Conservation (phyloP, 2,888 invertebrate species). For the Orthosia gracilis region DNA sequence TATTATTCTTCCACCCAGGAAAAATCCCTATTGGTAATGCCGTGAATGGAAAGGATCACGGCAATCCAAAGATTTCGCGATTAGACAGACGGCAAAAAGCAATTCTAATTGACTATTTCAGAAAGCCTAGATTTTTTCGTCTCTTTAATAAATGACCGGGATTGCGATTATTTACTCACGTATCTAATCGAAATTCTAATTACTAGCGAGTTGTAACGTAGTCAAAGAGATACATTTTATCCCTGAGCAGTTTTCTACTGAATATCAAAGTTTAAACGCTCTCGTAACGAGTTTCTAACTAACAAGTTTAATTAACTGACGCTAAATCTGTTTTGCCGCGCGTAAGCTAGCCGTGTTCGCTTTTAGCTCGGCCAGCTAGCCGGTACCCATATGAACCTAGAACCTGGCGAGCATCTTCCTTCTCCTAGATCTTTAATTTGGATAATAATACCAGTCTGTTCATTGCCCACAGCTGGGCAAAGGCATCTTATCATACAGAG, state of each 20-base stretch:
- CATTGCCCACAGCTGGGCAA: no score
- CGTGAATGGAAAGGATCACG: constrained; percentile 7
- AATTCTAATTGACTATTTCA: neutral
- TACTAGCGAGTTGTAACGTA: constrained; percentile 18
- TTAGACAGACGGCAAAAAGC: constrained; percentile 1
- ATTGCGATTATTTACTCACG: no score
- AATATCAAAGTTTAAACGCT: constrained; percentile 58
- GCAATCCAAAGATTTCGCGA: neutral
- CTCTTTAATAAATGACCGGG: no score
- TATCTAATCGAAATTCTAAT: neutral
- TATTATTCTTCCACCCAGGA: no score
- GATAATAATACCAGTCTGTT: neutral
- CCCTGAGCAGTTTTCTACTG: constrained; percentile 48
- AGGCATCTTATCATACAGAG: no score
- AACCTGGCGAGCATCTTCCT: neutral
- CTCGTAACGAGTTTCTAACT: constrained; percentile 62
- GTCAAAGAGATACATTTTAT: constrained; percentile 44
- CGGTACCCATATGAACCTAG: constrained; percentile 35
- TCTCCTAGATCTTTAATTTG: constrained; percentile 12
- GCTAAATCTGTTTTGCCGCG: constrained; percentile 58
- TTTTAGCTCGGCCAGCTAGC: constrained; percentile 39
- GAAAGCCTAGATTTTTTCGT: neutral
- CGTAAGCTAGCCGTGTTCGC: constrained; percentile 27
- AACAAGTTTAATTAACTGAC: constrained; percentile 65
- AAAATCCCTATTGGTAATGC: neutral